Evolutionary conservation across 2,113 vertebrate species (phyloP), one percentile per base, ranked within the genome.

Genomic region (Aspiorhynchus laticeps): DNA sequence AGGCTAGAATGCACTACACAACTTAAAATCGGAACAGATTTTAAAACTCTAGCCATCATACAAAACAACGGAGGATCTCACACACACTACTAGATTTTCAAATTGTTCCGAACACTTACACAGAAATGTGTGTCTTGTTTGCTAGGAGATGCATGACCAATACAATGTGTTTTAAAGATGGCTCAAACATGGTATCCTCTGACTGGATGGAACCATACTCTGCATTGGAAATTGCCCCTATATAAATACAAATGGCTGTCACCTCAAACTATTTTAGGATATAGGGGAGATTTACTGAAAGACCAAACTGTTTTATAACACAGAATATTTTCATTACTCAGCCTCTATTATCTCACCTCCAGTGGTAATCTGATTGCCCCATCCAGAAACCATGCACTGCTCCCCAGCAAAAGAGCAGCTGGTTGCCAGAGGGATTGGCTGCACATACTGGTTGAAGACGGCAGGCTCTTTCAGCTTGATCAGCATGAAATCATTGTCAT

Each of bases 401-500:
- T 94, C 94, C 9, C 93, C 95, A 0, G 93, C 77, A 0, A 51
- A 1, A 0, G 92, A 90, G 0, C 95, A 95, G 80, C 46, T 87
- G 0, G 84, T 59, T 0, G 95, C 89, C 87, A 96, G 89, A 0
- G 90, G 4, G 12, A 95, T 61, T 14, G 95, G 92, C 0, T 51
- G 87, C 82, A 96, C 94, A 0, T 91, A 93, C 17, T 83, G 0
- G 43, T 91, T 93, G 19, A 95, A 6, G 38, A 33, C 0, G 7
- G 92, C 93, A 0, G 94, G 89, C 0, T 88, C 8, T 0, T 56
- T 12, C 41, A 95, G 89, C 51, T 95, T 96, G 71, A 96, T 91
- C 41, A 96, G 79, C 96, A 96, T 95, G 92, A 96, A 92, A 93
- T 96, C 95, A 0, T 96, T 93, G 88, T 95, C 92, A 1, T 93